phyloP scores from a whole-genome alignment of 2,113 vertebrate genomes.

The Montifringilla adamsi region DNA sequence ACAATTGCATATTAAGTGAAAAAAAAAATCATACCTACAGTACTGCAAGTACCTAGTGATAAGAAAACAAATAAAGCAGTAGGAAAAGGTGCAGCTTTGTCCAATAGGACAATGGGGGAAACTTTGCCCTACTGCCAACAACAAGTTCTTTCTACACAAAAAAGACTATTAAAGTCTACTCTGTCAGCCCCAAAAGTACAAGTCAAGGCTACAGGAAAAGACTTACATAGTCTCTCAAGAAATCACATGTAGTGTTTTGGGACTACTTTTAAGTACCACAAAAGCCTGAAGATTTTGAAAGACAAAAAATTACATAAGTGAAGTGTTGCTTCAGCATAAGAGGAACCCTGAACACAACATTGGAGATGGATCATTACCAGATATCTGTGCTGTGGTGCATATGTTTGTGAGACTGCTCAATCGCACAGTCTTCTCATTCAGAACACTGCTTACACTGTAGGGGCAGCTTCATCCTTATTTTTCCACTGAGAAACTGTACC shows the following conservation, averaged over 20 bases:
- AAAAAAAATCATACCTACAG: neutral
- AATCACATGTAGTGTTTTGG: neutral
- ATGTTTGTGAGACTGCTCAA: neutral
- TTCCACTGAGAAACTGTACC: neutral
- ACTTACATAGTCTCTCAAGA: neutral
- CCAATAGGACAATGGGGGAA: neutral
- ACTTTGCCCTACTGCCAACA: neutral
- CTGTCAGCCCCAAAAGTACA: neutral
- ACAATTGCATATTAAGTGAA: neutral
- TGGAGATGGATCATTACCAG: neutral
- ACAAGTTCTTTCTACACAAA: neutral
- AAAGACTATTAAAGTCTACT: neutral
- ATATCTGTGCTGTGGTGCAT: neutral
- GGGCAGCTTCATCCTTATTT: neutral
- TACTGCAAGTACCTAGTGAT: neutral
- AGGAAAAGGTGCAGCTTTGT: neutral
- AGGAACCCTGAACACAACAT: neutral
- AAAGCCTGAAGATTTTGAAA: neutral
- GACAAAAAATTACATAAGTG: neutral
- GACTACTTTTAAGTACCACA: neutral
- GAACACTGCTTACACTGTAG: neutral
- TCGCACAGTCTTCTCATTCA: neutral
- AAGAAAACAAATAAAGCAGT: slow-evolving; percentile 8
- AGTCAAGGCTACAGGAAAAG: neutral
- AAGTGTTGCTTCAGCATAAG: neutral